Evolutionary conservation across 2,113 vertebrate species (phyloP), one percentile per base, ranked within the genome.

Genomic region (Macquaria ambigua): DNA sequence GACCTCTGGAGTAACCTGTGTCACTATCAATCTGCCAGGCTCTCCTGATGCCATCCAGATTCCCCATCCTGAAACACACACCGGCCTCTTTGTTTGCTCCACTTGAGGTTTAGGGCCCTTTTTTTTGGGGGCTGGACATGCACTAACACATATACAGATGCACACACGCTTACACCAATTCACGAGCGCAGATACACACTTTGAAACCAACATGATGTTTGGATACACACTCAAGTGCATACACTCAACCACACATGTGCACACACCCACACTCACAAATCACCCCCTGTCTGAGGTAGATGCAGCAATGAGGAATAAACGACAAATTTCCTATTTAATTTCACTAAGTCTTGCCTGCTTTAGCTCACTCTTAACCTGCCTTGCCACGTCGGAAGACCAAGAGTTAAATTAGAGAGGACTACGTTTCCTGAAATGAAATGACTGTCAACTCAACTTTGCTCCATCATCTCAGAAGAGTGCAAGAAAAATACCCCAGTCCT

Each of bases 11-110:
- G 96, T 97, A 97, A 97, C 96, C 94, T 85, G 63, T 98, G 98
- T 99, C 98, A 97, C 78, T 90, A 93, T 92, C 92, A 95, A 99
- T 99, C 96, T 93, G 94, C 93, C 92, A 84, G 85, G 88, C 86
- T 87, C 85, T 79, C 63, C 81, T 98, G 98, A 99, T 97, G 94
- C 95, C 97, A 96, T 93, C 94, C 98, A 99, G 98, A 95, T 92
- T 7, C 93, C 92, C 76, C 88, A 90, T 96, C 96, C 93, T 96
- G 97, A 97, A 97, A 98, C 96, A 97, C 96, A 98, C 97, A 98
- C 96, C 97, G 94, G 94, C 88, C 74, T 97, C 96, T 98, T 97
- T 98, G 97, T 99, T 96, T 96, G 93, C 96, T 80, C 90, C 93
- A 95, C 93, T 96, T 86, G 87, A 91, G 50, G 85, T 93, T 93